phyloP scores from a whole-genome alignment of 2,113 vertebrate species.

The Danio rerio region DNA sequence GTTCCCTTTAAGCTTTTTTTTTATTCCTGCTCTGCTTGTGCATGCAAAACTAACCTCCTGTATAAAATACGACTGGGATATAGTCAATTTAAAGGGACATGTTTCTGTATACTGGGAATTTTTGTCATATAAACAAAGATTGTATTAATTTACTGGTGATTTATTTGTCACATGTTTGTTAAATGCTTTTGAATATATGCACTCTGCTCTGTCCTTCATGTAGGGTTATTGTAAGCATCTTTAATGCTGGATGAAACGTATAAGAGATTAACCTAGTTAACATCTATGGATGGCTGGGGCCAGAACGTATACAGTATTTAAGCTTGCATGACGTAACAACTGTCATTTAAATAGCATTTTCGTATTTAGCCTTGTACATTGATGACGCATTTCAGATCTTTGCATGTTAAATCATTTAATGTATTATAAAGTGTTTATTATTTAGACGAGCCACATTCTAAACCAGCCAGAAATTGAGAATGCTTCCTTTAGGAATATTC shows the following conservation, averaged over 20 bases:
- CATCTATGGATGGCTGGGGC: neutral
- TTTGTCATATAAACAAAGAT: neutral
- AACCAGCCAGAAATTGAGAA: neutral
- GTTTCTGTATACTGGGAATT: neutral
- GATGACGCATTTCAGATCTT: no score
- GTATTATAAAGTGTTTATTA: neutral
- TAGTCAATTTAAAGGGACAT: neutral
- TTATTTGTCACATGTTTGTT: neutral
- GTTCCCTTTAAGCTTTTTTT: conserved; percentile 76
- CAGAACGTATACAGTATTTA: conserved; percentile 12
- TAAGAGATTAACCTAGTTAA: neutral
- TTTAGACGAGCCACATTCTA: conserved; percentile 17
- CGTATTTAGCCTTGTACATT: neutral
- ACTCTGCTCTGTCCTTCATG: neutral
- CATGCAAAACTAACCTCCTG: conserved; percentile 64
- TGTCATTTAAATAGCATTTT: neutral
- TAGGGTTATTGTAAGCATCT: neutral
- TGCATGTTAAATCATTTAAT: neutral
- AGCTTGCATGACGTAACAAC: conserved; percentile 4
- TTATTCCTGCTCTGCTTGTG: conserved; percentile 61
- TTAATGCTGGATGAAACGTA: neutral
- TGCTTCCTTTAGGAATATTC: neutral
- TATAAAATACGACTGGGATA: conserved; percentile 29
- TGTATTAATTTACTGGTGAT: neutral
- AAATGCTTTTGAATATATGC: conserved; percentile 18